These are phyloP conservation scores for Neomicropteryx cornuta DNA, from an alignment of 1,140 invertebrate genomes.

Conservation along the genomic window DNA sequence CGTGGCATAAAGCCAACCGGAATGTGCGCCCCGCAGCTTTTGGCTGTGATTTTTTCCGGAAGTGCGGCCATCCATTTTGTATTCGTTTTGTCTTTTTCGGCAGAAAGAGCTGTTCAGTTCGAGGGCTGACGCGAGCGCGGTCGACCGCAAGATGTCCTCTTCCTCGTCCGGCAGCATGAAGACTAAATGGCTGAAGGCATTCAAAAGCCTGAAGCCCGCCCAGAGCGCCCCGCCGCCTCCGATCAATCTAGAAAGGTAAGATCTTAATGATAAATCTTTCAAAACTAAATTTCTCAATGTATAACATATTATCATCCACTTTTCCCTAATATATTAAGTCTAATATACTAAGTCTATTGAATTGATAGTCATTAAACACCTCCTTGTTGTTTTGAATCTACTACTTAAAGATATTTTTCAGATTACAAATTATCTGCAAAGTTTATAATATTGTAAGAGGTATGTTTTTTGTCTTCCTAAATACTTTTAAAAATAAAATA, in stretches of 20 bases:
- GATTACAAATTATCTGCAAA: too few species aligned
- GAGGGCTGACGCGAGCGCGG: slow-evolving; percentile 51
- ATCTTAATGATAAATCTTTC: slow-evolving; percentile 47
- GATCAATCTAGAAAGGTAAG: slow-evolving; percentile 29
- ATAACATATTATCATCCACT: neutral
- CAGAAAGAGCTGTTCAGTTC: slow-evolving; percentile 84
- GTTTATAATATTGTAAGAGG: too few species aligned
- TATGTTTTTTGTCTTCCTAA: too few species aligned
- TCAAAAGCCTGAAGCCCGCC: slow-evolving; percentile 83
- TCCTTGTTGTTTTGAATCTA: too few species aligned
- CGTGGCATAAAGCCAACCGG: too few species aligned
- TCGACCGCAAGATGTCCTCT: slow-evolving; percentile 77
- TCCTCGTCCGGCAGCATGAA: slow-evolving; percentile 85
- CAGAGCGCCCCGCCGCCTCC: slow-evolving; percentile 47
- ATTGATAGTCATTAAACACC: too few species aligned
- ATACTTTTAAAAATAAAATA: too few species aligned
- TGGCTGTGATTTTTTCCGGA: too few species aligned
- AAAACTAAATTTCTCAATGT: slow-evolving; percentile 5
- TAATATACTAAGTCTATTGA: too few species aligned
- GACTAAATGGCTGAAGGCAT: slow-evolving; percentile 95
- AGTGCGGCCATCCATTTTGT: too few species aligned
- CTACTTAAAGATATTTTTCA: too few species aligned
- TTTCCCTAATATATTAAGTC: neutral
- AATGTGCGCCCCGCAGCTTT: too few species aligned
- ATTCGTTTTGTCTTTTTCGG: slow-evolving; percentile 38